Evolutionary conservation across 2,797 vertebrate genomes (phyloP), one percentile per base, ranked within the genome.

Genomic region (Geotrypetes seraphini): DNA sequence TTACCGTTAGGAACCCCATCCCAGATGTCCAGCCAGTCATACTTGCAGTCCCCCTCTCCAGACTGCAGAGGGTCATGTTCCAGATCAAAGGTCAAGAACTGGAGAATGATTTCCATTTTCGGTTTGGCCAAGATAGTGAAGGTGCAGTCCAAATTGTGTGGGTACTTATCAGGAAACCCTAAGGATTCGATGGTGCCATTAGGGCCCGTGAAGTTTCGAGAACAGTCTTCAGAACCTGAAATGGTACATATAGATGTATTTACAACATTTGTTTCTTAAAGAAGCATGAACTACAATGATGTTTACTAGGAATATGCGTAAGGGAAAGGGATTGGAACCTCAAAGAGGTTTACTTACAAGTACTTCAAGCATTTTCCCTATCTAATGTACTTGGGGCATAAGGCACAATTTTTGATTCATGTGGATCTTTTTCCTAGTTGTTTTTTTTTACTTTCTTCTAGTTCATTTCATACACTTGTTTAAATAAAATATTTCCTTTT

Each of bases 1-100:
- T 84, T 68, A 91, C 96, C 94, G 59, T 88, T 85, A 0, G 93
- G 92, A 40, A 99, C 86, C 8, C 96, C 96, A 1, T 99, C 96
- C 96, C 96, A 99, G 70, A 99, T 90, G 38, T 98, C 92, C 61
- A 99, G 80, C 92, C 91, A 97, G 58, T 99, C 94, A 0, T 97
- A 98, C 45, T 97, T 97, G 85, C 96, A 99, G 55, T 97, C 94
- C 12, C 89, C 88, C 28, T 97, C 94, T 5, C 86, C 86, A 0
- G 87, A 76, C 20, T 89, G 90, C 66, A 97, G 64, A 8, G 94
- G 95, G 69, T 99, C 96, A 0, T 96, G 91, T 74, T 99, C 96
- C 9, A 98, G 83, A 80, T 97, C 93, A 3, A 99, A 99, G 63
- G 89, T 92, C 64, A 90, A 66, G 55, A 97, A 97, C 61, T 84